Evolutionary conservation across 2,888 invertebrate genomes (phyloP), one percentile per base, ranked within the genome.

Genomic region (Nemotelus nigrinus): DNA sequence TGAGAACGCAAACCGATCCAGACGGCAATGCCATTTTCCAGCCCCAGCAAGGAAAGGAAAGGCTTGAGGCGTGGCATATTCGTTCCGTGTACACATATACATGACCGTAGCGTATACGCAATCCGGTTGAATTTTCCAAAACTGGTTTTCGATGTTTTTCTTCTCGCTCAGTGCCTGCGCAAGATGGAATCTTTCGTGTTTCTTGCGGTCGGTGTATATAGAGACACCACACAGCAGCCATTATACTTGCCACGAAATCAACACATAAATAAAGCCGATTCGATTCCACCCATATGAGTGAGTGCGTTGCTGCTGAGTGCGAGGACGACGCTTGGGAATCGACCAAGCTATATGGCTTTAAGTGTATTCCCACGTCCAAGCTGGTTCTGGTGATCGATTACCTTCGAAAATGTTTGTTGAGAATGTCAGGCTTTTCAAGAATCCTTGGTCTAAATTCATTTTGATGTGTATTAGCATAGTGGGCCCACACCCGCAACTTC

Each of bases 231-330:
- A 25, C 25, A 41, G 70, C 53, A 70, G 70, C 70, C 70, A 70
- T 70, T 70, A 70, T 55, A 55, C 55, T 70, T 70, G 53, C 70
- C 53, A 55, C 70, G 43, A 43, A 2, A 41, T 5, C 7, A 39
- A 70, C 55, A 55, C 70, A 70, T 70, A 55, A 25, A 25, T 25
- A 25, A 70, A 44, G n/a, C 53, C 53, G 70, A 70, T 70, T 70
- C 55, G 53, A 70, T 70, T 70, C 70, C 70, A 55, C 70, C 70
- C 70, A 68, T 70, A 55, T 10, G 48, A 50, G 67, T 50, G 44
- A 25, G 25, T 25, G 25, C 25, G 25, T 25, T 25, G 25, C 25
- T 25, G 25, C 0, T 25, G 25, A 25, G 60, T 60, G 60, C 41
- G 60, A 3, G 25, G 25, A 7, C 55, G 70, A 53, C 47, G 55